These are phyloP conservation scores for Otocyon megalotis DNA, from an alignment of 2,113 vertebrate species.

Conservation along the genomic window DNA sequence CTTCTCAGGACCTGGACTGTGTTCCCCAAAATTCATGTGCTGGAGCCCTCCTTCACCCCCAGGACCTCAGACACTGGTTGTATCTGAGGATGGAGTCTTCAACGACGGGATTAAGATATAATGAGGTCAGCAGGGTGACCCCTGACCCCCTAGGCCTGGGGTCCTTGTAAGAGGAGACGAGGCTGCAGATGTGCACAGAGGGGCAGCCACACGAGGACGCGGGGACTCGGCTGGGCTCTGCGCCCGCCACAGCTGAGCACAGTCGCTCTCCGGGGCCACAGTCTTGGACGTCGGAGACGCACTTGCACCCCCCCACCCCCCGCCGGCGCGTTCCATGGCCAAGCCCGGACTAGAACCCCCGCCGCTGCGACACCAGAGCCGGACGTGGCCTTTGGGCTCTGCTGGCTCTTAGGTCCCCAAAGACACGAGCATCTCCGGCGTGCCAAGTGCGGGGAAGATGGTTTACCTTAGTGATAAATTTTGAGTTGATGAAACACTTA, in stretches of 20 bases:
- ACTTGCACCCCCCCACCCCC: no score
- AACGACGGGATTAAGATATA: background rate
- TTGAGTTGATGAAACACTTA: fast-evolving
- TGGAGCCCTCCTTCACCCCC: no score
- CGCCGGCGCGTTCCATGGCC: no score
- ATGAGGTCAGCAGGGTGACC: background rate
- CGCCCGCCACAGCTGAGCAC: background rate
- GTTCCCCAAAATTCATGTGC: background rate
- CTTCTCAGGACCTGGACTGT: no score
- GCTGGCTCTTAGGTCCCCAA: fast-evolving
- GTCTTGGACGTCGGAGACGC: no score
- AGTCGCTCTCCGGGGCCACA: fast-evolving
- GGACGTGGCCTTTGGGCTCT: background rate
- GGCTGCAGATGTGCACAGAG: background rate
- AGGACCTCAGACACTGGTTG: background rate
- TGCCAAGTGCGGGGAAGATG: fast-evolving
- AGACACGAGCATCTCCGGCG: fast-evolving
- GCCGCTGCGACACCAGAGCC: fast-evolving
- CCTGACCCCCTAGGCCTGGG: background rate
- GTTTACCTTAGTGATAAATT: fast-evolving
- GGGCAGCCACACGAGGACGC: background rate
- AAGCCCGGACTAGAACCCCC: fast-evolving
- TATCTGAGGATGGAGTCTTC: background rate
- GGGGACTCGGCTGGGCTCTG: fast-evolving
- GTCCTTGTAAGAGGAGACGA: background rate